Conservation (phyloP, 2,113 vertebrate species). For the Eubucco bourcierii region DNA sequence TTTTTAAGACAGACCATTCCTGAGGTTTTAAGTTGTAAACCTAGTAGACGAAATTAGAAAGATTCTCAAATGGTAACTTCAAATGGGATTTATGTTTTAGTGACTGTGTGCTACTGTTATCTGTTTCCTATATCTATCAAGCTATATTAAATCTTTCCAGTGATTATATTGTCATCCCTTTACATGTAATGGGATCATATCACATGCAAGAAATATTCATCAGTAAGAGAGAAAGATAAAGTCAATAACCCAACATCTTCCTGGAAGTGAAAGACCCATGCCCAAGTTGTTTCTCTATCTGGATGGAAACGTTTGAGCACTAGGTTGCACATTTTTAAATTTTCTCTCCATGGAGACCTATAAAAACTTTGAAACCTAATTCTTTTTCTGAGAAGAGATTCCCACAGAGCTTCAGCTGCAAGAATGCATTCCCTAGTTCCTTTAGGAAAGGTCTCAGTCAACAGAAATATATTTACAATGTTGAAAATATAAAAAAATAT, state of each 20-base stretch:
- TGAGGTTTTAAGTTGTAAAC: not conserved
- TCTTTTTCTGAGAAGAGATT: not conserved
- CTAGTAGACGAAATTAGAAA: not conserved
- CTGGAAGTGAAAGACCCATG: not conserved
- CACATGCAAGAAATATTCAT: not conserved
- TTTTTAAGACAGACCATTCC: not conserved
- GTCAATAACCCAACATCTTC: not conserved
- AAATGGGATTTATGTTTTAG: not conserved
- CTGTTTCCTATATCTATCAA: not conserved
- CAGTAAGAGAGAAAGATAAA: not conserved
- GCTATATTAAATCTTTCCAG: not conserved
- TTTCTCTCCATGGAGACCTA: not conserved
- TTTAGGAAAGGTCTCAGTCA: not conserved
- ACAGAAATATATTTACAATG: not conserved
- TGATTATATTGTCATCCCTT: not conserved
- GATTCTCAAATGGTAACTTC: not conserved
- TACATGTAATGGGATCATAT: not conserved
- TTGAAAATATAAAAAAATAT: not conserved
- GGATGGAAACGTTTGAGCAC: not conserved
- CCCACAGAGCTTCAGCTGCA: not conserved
- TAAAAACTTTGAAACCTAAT: not conserved
- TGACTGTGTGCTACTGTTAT: not conserved
- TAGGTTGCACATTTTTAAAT: not conserved
- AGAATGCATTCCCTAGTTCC: not conserved
- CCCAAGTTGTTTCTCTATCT: not conserved